These are phyloP conservation scores for Mesoclemmys tuberculata DNA, from an alignment of 2,113 vertebrate species.

Conservation along the genomic window DNA sequence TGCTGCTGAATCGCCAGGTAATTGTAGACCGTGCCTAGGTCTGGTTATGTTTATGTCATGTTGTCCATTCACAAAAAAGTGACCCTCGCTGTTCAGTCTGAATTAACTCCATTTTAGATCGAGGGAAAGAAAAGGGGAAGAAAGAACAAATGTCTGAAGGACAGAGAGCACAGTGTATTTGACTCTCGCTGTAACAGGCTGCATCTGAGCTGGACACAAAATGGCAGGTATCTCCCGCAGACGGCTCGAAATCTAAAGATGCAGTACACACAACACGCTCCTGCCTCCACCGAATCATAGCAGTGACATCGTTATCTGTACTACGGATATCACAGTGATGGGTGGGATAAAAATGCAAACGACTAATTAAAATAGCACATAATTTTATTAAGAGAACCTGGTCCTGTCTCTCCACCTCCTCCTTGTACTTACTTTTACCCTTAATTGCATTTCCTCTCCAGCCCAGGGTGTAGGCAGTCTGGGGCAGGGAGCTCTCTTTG, in stretches of 20 bases:
- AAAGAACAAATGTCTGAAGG: background rate
- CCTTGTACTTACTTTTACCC: background rate
- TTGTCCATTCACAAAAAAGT: background rate
- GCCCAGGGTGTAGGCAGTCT: background rate
- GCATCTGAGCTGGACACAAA: background rate
- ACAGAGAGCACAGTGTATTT: background rate
- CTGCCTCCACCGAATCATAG: background rate
- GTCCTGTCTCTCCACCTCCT: background rate
- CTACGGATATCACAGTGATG: background rate
- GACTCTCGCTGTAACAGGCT: background rate
- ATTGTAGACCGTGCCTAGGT: background rate
- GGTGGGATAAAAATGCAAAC: background rate
- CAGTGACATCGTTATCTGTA: background rate
- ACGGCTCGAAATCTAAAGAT: background rate
- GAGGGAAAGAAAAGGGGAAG: background rate
- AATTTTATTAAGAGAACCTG: background rate
- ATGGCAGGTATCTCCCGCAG: background rate
- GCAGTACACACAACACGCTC: background rate
- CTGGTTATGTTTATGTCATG: background rate
- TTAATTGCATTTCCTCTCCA: background rate
- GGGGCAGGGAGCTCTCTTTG: background rate
- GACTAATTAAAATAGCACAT: background rate
- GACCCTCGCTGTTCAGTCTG: background rate
- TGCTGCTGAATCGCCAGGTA: too few relatives aligned
- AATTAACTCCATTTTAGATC: background rate